Base-by-base conservation (phyloP, 2,888 invertebrate genomes). In the Caradrina clavipalpis region DNA sequence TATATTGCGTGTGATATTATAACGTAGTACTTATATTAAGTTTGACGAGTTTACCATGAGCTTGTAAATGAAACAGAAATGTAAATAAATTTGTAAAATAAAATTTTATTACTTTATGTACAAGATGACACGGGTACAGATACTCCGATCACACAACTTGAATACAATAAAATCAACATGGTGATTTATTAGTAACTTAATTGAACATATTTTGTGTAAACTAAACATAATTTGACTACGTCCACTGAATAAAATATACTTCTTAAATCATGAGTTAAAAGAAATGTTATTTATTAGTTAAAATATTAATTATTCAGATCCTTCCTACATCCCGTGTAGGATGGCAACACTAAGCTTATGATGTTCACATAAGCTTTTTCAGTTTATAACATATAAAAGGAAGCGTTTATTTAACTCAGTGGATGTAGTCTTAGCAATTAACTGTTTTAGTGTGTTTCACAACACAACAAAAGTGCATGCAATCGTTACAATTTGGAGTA, bases 41-140 rank as follows among this genome's bases (percentile, higher is more conserved):
- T 21, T 58, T 76, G 78, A 78, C 78, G 22, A 47, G 7, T 65
- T 55, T 74, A 69, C 56, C 26, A 53, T 17, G 15, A 66, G 47
- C 35, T 68, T 73, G 45, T 77, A 87, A 93, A 91, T 90, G 82
- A 93, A 91, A 91, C 83, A 86, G 63, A 88, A 87, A 86, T 86
- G 67, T 80, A 69, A 80, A 73, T 75, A 77, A 70, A 70, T 79
- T 74, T 73, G 53, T 72, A 67, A 95, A 95, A 95, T 95, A 94
- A 92, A 90, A 89, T 92, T 95, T 94, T 93, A 95, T 95, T 95
- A 94, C 91, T 93, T 94, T 95, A 95, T 95, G 88, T 95, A 95
- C 95, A 95, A 91, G 90, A 91, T 89, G 91, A 92, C 86, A 86
- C 88, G 90, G 90, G 91, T 90, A 93, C 90, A 90, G 88, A 89